Conservation (phyloP, 2,113 vertebrate species). For the Orycteropus afer region DNA sequence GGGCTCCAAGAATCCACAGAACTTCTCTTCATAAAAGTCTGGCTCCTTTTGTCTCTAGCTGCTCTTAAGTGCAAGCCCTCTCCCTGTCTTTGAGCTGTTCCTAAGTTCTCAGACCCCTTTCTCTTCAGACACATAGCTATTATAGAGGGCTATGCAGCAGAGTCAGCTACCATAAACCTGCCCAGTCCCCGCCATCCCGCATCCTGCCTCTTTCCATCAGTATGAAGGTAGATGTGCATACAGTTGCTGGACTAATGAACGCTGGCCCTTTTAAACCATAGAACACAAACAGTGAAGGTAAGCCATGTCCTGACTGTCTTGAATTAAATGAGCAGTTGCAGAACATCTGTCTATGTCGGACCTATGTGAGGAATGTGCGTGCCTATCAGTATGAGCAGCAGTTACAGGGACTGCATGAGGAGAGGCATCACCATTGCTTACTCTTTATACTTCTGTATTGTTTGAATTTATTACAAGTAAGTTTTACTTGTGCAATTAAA, state of each 20-base stretch:
- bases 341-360: background rate
- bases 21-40: background rate
- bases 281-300: background rate
- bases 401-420: background rate
- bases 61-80: background rate
- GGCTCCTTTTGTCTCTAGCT: background rate
- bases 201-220: background rate
- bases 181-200: background rate
- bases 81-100: background rate
- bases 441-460: background rate
- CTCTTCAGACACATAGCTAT: background rate
- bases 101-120: background rate
- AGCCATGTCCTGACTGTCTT: background rate
- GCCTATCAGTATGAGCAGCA: background rate
- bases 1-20: background rate
- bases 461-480: constrained; percentile 20
- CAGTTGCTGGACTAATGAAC: background rate
- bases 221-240: background rate
- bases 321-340: background rate
- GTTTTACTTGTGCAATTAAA: constrained; percentile 30
- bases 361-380: background rate
- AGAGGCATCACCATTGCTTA: background rate
- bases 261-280: background rate
- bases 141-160: background rate
- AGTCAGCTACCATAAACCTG: background rate